Evolutionary conservation across 2,888 invertebrate species (phyloP), one percentile per base, ranked within the genome.

Genomic region (Lobophora halterata): DNA sequence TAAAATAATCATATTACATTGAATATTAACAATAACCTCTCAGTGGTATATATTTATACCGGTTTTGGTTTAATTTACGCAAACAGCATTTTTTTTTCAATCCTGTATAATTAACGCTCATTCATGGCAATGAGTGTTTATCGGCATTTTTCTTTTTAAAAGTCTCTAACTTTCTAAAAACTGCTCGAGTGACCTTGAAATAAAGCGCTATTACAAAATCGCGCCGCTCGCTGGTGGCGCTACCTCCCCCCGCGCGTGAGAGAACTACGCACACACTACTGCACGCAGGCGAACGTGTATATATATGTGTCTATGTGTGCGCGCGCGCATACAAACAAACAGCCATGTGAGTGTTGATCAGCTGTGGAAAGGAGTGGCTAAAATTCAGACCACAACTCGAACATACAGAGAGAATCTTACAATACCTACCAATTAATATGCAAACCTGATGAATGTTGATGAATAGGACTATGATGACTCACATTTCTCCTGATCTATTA

Each of bases 151-250:
- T 16, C 23, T 27, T 11, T 25, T 14, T 8, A 24, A 37, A 79
- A 80, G 79, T 82, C n/a, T n/a, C n/a, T n/a, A 79, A 87, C 88
- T 88, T 88, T 88, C 88, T 87, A 88, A 88, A 87, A 85, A 83
- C 81, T 82, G 77, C 77, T 81, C 73, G 71, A 68, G 70, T 87
- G 87, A 88, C 88, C 88, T 88, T 88, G 88, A 88, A 86, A 85
- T 80, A 81, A n/a, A 86, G 79, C 76, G 78, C 72, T 86, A 69
- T 88, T 88, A 87, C 87, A 85, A 87, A 83, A 88, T 80, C 75
- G 82, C 81, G 77, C 79, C 79, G 70, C 71, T 80, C 81, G 80
- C 79, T 66, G 75, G n/a, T n/a, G n/a, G 68, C 72, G 74, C 71
- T 72, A 68, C 69, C 65, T 63, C 76, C 67, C 69, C 72, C 67